Evolutionary conservation across 2,797 vertebrate species (phyloP), one percentile per base, ranked within the genome.

Genomic region (Zalophus californianus): DNA sequence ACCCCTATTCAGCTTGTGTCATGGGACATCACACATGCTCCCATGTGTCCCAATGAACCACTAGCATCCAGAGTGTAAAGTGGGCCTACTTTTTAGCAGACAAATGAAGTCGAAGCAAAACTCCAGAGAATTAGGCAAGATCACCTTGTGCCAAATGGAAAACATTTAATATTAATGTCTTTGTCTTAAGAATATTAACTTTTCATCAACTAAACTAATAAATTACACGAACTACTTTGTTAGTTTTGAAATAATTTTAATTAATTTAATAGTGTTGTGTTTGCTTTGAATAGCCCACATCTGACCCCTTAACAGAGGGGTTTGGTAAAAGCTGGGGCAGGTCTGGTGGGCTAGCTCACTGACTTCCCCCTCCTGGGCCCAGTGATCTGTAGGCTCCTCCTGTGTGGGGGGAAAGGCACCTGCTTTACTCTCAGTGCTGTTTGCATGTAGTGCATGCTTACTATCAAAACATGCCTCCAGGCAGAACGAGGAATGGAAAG

Each of bases 11-110:
- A 50, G 5, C 14, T 32, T 54, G 29, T 70, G 20, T 56, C 52
- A 56, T 2, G 5, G 50, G 27, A 60, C 1, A 6, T 68, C 44
- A 54, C 0, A 0, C 0, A 12, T 29, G 7, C 38, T 64, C 56
- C 70, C 23, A 1, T 7, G 5, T 20, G 18, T 50, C 27, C 58
- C 25, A 6, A 25, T 54, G 80, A 77, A 20, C 41, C 48, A 44
- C 20, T 50, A 5, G 73, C 38, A 18, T 32, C 29, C 56, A 27
- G 9, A 35, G 4, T 5, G 16, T 56, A 16, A 54, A 56, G 72
- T 56, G 16, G 3, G 1, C 35, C 56, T 32, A 2, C 64, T 72
- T 82, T 80, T 62, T 15, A 58, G 16, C 12, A 35, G 7, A 72
- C 15, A 77, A 91, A 58, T 7, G 38, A 83, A 78, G 54, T 41